These are phyloP conservation scores for Glyptemys insculpta DNA, from an alignment of 2,797 vertebrate species.

Conservation along the genomic window DNA sequence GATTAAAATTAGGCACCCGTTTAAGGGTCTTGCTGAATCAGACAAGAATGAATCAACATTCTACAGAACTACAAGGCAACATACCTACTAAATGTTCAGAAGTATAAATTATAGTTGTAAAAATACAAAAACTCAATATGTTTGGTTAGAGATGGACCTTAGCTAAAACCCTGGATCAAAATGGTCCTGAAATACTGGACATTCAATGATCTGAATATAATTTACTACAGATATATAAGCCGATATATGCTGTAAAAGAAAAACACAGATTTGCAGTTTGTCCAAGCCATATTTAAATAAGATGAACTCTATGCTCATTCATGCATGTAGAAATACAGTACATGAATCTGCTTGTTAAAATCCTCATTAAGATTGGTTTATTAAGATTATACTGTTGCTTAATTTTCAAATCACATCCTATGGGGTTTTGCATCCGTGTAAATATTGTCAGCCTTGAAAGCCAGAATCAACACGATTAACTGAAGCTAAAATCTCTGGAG, in stretches of 20 bases:
- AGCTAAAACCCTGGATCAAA: neutral
- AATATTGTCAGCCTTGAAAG: neutral
- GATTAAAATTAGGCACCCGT: neutral
- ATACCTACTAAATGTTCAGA: neutral
- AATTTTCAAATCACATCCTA: neutral
- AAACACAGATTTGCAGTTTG: neutral
- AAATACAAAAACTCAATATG: neutral
- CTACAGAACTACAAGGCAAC: neutral
- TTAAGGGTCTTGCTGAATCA: neutral
- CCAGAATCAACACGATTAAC: neutral
- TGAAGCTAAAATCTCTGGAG: neutral
- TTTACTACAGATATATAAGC: neutral
- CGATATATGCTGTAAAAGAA: neutral
- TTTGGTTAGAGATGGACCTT: neutral
- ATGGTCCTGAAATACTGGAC: neutral
- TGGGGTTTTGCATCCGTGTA: neutral
- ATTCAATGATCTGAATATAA: neutral
- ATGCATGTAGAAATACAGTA: neutral
- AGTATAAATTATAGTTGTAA: neutral
- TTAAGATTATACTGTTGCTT: neutral
- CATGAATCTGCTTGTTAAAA: neutral
- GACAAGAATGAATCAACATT: neutral
- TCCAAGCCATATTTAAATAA: neutral
- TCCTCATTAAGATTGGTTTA: neutral
- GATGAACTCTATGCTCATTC: neutral